Conservation (phyloP, 2,797 vertebrate species). For the Crypturellus tataupa region DNA sequence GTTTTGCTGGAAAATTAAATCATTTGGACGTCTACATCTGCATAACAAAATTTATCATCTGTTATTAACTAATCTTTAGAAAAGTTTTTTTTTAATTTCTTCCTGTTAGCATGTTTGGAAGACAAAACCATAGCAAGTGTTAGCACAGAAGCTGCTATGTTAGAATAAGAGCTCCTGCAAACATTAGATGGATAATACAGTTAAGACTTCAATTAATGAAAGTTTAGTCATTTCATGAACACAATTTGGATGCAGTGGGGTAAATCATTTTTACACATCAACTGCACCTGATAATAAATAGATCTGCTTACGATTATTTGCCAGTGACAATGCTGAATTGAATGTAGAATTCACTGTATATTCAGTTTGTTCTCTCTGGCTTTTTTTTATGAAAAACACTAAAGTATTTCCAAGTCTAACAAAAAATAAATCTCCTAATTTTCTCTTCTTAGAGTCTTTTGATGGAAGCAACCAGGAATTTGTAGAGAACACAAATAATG, state of each 20-base stretch:
- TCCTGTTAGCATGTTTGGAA: conserved; percentile 52
- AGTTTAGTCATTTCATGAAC: conserved; percentile 12
- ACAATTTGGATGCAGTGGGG: conserved; percentile 30
- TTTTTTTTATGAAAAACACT: neutral
- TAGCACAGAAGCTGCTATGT: neutral
- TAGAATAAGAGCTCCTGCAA: conserved; percentile 21
- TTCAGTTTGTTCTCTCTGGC: neutral
- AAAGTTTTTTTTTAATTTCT: conserved; percentile 71
- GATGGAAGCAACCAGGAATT: neutral
- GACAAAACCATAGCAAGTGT: conserved; percentile 53
- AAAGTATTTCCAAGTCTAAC: neutral
- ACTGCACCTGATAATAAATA: conserved; percentile 30
- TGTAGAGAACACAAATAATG: neutral
- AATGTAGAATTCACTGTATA: neutral
- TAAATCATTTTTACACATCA: conserved; percentile 35
- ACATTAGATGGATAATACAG: neutral
- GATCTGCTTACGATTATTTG: neutral
- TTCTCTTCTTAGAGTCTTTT: neutral
- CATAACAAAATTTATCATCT: conserved; percentile 76
- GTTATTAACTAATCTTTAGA: conserved; percentile 79
- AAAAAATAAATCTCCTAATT: neutral
- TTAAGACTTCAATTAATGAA: conserved; percentile 56
- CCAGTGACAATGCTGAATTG: neutral
- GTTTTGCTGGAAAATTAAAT: conserved; percentile 68
- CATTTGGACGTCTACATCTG: conserved; percentile 59